These are phyloP conservation scores for Arctia plantaginis DNA, from an alignment of 2,888 invertebrate species.

Conservation along the genomic window DNA sequence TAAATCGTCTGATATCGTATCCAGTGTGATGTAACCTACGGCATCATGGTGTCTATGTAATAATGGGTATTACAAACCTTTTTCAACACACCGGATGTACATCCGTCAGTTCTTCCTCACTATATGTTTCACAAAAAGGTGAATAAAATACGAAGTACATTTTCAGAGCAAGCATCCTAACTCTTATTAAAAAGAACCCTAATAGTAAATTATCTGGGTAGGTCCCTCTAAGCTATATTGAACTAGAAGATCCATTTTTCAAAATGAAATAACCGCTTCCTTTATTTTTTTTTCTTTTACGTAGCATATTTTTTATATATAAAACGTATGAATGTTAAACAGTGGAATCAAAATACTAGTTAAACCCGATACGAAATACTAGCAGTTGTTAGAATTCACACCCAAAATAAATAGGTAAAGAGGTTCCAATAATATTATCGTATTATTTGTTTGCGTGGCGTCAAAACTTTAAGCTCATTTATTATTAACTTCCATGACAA, in stretches of 20 bases:
- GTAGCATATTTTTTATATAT: not conserved
- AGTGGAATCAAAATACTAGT: not conserved
- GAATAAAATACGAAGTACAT: not conserved
- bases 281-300: not conserved
- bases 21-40: not conserved
- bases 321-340: not conserved
- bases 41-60: not conserved
- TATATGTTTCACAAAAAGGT: not conserved
- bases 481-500: constrained; percentile 50
- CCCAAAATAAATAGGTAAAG: constrained; percentile 11
- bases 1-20: not conserved
- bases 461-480: constrained; percentile 54
- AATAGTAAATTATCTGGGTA: not conserved
- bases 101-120: not conserved
- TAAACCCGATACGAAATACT: not conserved
- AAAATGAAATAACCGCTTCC: not conserved
- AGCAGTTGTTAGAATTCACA: constrained; percentile 4
- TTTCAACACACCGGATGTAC: not conserved
- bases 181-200: not conserved
- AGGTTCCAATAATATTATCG: constrained; percentile 25
- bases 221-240: not conserved
- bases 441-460: constrained; percentile 45
- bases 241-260: not conserved
- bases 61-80: not conserved
- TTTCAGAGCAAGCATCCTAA: not conserved